Evolutionary conservation across 2,888 invertebrate species (phyloP).

Genomic region (Dryococelus australis): DNA sequence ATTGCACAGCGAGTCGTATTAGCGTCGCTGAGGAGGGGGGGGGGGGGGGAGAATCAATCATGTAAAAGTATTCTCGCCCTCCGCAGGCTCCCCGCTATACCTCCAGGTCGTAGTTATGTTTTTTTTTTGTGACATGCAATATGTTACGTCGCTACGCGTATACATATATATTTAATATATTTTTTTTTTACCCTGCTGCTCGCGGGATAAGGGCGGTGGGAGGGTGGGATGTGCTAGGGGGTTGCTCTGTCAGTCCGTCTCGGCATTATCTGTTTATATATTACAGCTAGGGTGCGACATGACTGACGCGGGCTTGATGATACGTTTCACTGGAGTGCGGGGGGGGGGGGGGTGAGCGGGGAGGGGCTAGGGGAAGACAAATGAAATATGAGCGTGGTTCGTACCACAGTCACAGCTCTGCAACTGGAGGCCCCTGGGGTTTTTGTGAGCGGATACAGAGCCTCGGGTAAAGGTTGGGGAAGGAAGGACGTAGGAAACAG

Average conservation of each 20-base stretch:
- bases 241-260: neutral
- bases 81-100: neutral
- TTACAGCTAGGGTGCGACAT: neutral
- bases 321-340: neutral
- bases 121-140: neutral
- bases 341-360: no score
- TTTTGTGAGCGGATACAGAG: neutral
- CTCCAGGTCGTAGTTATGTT: neutral
- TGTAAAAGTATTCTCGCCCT: neutral
- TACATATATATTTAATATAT: neutral
- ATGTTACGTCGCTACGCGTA: neutral
- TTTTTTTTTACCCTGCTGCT: neutral
- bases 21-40: no score
- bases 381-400: neutral
- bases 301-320: constrained; percentile 10
- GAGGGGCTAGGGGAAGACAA: neutral
- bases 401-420: neutral
- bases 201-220: neutral
- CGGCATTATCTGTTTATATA: constrained; percentile 11
- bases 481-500: no score
- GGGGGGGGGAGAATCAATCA: neutral
- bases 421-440: neutral
- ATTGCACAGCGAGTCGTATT: neutral
- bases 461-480: no score
- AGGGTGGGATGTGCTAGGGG: neutral